These are phyloP conservation scores for Champsocephalus esox DNA, from an alignment of 2,797 vertebrate species.

Conservation along the genomic window DNA sequence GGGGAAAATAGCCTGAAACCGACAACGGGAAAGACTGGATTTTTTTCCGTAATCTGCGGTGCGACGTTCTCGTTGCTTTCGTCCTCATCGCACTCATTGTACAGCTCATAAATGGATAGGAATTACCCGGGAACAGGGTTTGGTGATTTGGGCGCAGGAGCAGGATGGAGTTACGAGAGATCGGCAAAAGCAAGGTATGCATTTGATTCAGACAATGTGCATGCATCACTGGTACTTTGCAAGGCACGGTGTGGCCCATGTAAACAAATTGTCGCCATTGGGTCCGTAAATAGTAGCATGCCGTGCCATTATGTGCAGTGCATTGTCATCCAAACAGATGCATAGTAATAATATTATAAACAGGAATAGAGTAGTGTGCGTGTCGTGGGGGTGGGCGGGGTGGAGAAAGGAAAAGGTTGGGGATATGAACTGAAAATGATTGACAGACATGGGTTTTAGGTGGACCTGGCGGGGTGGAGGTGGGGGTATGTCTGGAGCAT, in stretches of 20 bases:
- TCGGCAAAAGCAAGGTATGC: slow-evolving; percentile 89
- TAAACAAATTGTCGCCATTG: slow-evolving; percentile 76
- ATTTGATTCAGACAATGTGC: slow-evolving; percentile 78
- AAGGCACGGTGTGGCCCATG: slow-evolving; percentile 66
- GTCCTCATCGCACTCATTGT: slow-evolving; percentile 70
- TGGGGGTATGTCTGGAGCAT: slow-evolving; percentile 78
- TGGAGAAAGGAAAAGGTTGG: slow-evolving; percentile 74
- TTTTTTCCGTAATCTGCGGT: slow-evolving; percentile 62
- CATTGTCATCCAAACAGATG: slow-evolving; percentile 80
- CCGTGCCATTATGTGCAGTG: slow-evolving; percentile 63
- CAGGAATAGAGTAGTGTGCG: slow-evolving; percentile 73
- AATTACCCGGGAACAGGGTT: slow-evolving; percentile 90
- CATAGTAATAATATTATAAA: slow-evolving; percentile 81
- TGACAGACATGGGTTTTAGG: slow-evolving; percentile 84
- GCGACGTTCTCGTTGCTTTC: slow-evolving; percentile 74
- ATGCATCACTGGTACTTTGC: slow-evolving; percentile 67
- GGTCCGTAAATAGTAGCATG: slow-evolving; percentile 53
- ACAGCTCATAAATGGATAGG: slow-evolving; percentile 85
- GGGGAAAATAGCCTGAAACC: slow-evolving; percentile 84
- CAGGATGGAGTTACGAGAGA: slow-evolving; percentile 91
- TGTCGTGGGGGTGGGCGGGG: slow-evolving; percentile 81
- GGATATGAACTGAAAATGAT: slow-evolving; percentile 82
- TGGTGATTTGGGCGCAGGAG: slow-evolving; percentile 88
- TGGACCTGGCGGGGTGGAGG: slow-evolving; percentile 75
- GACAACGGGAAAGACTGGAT: slow-evolving; percentile 78